phyloP scores from a whole-genome alignment of 2,797 vertebrate species.

The Chanos chanos region DNA sequence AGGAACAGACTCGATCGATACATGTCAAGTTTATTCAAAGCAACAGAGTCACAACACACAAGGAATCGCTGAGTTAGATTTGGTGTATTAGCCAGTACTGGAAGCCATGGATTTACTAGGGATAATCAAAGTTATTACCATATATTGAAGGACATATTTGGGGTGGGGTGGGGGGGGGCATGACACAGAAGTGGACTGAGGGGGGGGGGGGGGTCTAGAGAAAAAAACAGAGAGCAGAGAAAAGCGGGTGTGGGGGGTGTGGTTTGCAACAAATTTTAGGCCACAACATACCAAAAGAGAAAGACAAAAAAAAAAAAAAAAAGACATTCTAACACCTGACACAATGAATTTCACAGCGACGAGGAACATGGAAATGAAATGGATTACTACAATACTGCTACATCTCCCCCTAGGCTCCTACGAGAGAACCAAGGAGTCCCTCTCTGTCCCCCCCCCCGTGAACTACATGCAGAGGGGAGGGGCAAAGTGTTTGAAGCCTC shows the following conservation, averaged over 20 bases:
- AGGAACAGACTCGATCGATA: too few species aligned
- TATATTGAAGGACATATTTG: too few species aligned
- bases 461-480: not conserved
- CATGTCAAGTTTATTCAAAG: too few species aligned
- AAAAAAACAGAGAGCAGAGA: not conserved
- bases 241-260: not conserved
- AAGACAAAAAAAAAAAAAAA: too few species aligned
- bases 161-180: too few species aligned
- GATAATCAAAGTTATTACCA: too few species aligned
- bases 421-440: slow-evolving; percentile 12
- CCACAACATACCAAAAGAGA: not conserved
- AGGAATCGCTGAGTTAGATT: too few species aligned
- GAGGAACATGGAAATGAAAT: slow-evolving; percentile 35
- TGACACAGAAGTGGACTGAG: not conserved
- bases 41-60: too few species aligned
- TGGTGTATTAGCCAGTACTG: too few species aligned
- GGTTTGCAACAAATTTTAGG: not conserved
- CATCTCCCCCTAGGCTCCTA: slow-evolving; percentile 37
- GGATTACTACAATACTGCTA: slow-evolving; percentile 37
- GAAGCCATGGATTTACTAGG: too few species aligned
- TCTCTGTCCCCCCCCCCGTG: too few species aligned
- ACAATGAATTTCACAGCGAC: slow-evolving; percentile 30
- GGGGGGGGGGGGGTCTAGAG: not conserved
- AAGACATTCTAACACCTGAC: slow-evolving; percentile 23
- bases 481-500: slow-evolving; percentile 26